Conservation (phyloP, 2,797 vertebrate species). For the Hoplostethus mediterraneus region DNA sequence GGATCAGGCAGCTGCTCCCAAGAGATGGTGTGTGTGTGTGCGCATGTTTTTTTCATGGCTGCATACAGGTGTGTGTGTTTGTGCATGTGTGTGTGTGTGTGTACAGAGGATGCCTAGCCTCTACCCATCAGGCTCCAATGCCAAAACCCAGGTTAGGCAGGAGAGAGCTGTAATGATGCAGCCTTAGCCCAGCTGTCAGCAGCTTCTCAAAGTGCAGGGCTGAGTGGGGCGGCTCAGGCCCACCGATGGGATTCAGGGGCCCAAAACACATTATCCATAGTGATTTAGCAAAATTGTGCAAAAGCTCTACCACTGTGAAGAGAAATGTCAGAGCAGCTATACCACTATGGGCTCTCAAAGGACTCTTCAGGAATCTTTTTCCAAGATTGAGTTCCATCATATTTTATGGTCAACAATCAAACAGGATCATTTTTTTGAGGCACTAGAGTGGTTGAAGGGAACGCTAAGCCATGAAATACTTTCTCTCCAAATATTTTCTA, state of each 20-base stretch:
- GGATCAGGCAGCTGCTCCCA: conserved; percentile 59
- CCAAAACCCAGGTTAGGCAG: conserved; percentile 48
- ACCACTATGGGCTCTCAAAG: conserved; percentile 6
- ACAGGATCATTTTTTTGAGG: background rate
- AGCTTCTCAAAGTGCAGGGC: conserved; percentile 52
- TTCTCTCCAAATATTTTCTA: background rate
- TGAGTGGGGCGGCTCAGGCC: conserved; percentile 48
- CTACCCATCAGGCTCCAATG: conserved; percentile 38
- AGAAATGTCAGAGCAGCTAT: conserved; percentile 46
- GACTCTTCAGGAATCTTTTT: conserved; percentile 24
- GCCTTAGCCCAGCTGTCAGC: conserved; percentile 43
- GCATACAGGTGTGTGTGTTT: conserved; percentile 12
- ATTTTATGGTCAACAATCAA: background rate
- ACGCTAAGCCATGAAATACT: background rate
- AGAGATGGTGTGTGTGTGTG: conserved; percentile 22
- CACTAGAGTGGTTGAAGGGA: background rate
- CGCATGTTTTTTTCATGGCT: background rate
- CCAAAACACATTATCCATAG: conserved; percentile 73
- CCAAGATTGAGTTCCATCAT: conserved; percentile 19
- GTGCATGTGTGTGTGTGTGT: conserved; percentile 3
- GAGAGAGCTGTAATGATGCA: conserved; percentile 53
- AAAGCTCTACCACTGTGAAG: conserved; percentile 49
- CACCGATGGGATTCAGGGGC: conserved; percentile 68
- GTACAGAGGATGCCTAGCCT: conserved; percentile 32
- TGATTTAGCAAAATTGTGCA: conserved; percentile 66